A percentile compares a stretch with the other conserved stretches of the same genome.
Conservation (phyloP, 2,797 vertebrate species). For the Poeciliopsis paucimaculata region DNA sequence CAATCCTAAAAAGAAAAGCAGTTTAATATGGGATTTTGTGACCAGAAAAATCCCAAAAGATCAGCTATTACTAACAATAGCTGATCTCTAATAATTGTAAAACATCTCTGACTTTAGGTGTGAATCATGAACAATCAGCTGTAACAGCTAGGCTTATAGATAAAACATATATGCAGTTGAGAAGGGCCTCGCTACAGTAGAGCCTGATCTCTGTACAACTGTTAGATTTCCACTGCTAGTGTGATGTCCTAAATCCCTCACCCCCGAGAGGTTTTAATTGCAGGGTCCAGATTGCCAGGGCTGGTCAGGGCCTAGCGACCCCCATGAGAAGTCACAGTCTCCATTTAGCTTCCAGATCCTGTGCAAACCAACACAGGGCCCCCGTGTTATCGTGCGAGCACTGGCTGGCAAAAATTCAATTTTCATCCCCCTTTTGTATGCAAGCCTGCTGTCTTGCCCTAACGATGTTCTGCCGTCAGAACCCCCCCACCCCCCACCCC, state of each 20-base stretch:
- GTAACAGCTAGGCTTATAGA: background rate
- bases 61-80: background rate
- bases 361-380: conserved; percentile 89
- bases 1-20: background rate
- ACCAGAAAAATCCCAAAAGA: background rate
- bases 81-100: background rate
- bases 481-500: conserved; percentile 6
- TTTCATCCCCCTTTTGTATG: conserved; percentile 94
- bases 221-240: conserved; percentile 54
- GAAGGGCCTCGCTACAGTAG: background rate
- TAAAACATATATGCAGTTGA: background rate
- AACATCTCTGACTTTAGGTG: background rate
- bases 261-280: conserved; percentile 78
- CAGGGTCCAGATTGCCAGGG: conserved; percentile 79
- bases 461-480: conserved; percentile 84
- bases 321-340: conserved; percentile 84
- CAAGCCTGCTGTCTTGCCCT: conserved; percentile 92
- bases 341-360: conserved; percentile 88
- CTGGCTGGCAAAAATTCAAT: conserved; percentile 96
- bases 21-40: background rate
- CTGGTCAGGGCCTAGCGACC: conserved; percentile 68
- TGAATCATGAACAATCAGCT: background rate
- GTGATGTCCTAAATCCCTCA: conserved; percentile 66
- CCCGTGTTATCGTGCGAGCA: conserved; percentile 90
- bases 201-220: conserved; percentile 25